Evolutionary conservation across 2,888 invertebrate species (phyloP).

Genomic region (Danaus chrysippus): DNA sequence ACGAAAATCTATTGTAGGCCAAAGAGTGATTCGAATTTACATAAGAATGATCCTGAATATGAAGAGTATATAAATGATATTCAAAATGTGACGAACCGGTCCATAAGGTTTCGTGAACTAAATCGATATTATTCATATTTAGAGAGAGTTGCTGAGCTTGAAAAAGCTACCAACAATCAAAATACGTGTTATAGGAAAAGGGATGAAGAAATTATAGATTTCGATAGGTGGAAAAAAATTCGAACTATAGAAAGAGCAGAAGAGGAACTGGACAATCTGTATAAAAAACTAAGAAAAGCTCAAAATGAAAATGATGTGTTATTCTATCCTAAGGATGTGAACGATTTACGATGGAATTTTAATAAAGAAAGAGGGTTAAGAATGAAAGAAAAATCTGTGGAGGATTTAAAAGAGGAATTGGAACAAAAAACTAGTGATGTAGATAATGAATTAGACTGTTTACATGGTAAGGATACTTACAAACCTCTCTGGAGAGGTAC

Average conservation of each 20-base stretch:
- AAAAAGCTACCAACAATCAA: conserved; percentile 84
- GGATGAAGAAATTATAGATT: conserved; percentile 91
- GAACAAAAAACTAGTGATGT: conserved; percentile 80
- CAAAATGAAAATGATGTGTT: conserved; percentile 91
- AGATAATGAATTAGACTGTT: conserved; percentile 64
- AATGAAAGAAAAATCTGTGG: conserved; percentile 92
- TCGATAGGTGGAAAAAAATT: conserved; percentile 91
- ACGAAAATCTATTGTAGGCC: conserved; percentile 44
- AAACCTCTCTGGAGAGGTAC: conserved; percentile 91
- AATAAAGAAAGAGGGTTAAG: conserved; percentile 87
- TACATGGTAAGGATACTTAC: conserved; percentile 82
- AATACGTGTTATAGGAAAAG: conserved; percentile 85
- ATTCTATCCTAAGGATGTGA: conserved; percentile 86
- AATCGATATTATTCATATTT: conserved; percentile 91
- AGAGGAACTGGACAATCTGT: conserved; percentile 87
- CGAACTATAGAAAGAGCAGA: conserved; percentile 89
- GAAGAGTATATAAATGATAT: conserved; percentile 83
- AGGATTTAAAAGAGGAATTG: conserved; percentile 89
- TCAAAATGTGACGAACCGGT: conserved; percentile 82
- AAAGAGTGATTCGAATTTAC: conserved; percentile 61
- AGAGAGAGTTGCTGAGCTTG: conserved; percentile 90
- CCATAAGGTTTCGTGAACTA: conserved; percentile 89
- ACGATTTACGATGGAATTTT: conserved; percentile 87
- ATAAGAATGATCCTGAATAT: conserved; percentile 79
- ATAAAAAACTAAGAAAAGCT: conserved; percentile 86